phyloP scores from a whole-genome alignment of 1,140 invertebrate species.

The Temnothorax nylanderi region DNA sequence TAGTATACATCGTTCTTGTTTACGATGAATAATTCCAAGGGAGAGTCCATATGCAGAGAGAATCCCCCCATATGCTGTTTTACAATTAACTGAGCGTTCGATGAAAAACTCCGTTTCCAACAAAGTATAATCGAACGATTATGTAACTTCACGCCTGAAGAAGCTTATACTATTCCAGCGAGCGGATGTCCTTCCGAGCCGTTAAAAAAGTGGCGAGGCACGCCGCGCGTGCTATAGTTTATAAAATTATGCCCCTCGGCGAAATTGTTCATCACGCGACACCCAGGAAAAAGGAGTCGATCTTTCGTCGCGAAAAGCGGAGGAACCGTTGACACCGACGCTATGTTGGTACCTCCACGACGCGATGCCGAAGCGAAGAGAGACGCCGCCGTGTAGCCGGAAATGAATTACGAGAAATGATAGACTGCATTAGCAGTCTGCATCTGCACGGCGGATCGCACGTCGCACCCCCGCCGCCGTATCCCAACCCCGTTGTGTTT shows the following conservation, averaged over 20 bases:
- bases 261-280: constrained; percentile 52
- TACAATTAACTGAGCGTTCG: background rate
- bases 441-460: constrained; percentile 48
- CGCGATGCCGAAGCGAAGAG: background rate
- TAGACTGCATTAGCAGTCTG: constrained; percentile 53
- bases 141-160: constrained; percentile 24
- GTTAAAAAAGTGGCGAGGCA: background rate
- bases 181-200: constrained; percentile 27
- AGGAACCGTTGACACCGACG: constrained; percentile 22
- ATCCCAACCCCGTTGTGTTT: constrained; percentile 12
- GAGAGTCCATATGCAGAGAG: background rate
- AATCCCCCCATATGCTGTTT: background rate
- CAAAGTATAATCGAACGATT: background rate
- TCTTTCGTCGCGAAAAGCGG: constrained; percentile 36
- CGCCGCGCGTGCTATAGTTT: background rate
- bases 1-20: background rate
- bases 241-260: constrained; percentile 25
- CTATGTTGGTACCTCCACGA: constrained; percentile 23
- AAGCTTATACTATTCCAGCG: background rate
- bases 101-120: background rate
- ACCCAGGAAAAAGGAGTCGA: constrained; percentile 23
- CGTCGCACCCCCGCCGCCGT: constrained; percentile 52
- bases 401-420: constrained; percentile 79
- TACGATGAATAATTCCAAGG: background rate
- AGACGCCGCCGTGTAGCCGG: constrained; percentile 62